A percentile compares a stretch with the other conserved stretches of the same genome.
Conservation (phyloP, 2,797 vertebrate genomes). For the Zenarchopterus dispar region DNA sequence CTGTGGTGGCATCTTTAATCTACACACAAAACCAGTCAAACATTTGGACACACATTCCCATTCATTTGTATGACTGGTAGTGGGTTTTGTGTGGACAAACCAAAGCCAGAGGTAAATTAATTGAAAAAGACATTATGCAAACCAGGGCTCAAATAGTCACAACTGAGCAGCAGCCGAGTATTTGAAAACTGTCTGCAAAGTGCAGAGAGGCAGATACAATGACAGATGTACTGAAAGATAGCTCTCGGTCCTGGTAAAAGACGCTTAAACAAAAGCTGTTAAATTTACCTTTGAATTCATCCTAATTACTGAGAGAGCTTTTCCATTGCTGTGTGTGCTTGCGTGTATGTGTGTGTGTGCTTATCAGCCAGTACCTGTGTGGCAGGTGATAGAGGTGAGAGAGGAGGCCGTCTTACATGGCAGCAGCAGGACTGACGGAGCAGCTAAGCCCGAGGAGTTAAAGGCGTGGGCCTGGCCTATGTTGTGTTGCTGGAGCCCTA, state of each 20-base stretch:
- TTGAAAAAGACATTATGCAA: no score
- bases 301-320: slow-evolving; percentile 59
- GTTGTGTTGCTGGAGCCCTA: slow-evolving; percentile 65
- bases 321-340: slow-evolving; percentile 25
- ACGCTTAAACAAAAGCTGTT: slow-evolving; percentile 35
- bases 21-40: no score
- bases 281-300: slow-evolving; percentile 36
- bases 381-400: slow-evolving; percentile 74
- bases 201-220: neutral
- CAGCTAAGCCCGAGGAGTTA: slow-evolving; percentile 69
- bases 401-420: slow-evolving; percentile 51
- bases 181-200: no score
- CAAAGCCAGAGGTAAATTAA: no score
- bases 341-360: slow-evolving; percentile 17
- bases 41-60: no score
- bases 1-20: no score
- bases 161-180: no score
- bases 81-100: no score
- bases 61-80: no score
- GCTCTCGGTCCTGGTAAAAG: slow-evolving; percentile 29
- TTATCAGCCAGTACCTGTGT: slow-evolving; percentile 71
- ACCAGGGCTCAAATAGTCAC: no score
- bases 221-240: neutral
- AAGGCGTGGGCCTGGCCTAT: slow-evolving; percentile 57
- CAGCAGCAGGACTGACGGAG: slow-evolving; percentile 62